phyloP scores from a whole-genome alignment of 2,888 invertebrate species.

The Andricus curvator region DNA sequence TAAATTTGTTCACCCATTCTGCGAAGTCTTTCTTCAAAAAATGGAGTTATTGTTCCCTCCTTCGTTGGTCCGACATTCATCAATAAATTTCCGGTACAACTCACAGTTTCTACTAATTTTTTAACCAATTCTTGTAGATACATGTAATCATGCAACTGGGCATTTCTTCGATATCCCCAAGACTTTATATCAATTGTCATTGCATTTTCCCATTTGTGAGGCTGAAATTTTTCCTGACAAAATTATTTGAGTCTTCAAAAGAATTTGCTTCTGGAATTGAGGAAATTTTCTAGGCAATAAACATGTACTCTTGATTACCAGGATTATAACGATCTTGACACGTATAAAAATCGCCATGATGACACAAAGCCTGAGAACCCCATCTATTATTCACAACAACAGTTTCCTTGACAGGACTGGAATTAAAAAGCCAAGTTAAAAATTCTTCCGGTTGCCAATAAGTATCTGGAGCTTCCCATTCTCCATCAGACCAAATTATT shows the following conservation, averaged over 20 bases:
- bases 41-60: conserved; percentile 90
- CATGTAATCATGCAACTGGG: conserved; percentile 84
- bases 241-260: background rate
- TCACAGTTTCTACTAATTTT: conserved; percentile 87
- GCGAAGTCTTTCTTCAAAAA: conserved; percentile 90
- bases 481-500: conserved; percentile 95
- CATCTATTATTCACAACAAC: conserved; percentile 97
- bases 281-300: background rate
- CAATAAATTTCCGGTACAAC: conserved; percentile 91
- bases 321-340: conserved; percentile 91
- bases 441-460: conserved; percentile 93
- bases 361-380: conserved; percentile 88
- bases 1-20: conserved; percentile 82
- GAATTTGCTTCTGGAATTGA: background rate
- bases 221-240: conserved; percentile 80
- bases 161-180: conserved; percentile 91
- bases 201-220: conserved; percentile 97
- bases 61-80: conserved; percentile 95
- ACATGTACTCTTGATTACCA: conserved; percentile 78
- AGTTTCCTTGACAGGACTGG: conserved; percentile 91
- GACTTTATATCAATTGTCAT: conserved; percentile 92
- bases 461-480: conserved; percentile 91
- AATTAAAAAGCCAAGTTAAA: conserved; percentile 94
- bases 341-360: conserved; percentile 93
- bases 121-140: conserved; percentile 84